A percentile compares a stretch with the other conserved stretches of the same genome.
Conservation (phyloP, 1,140 invertebrate species). For the Drosophila nannoptera region DNA sequence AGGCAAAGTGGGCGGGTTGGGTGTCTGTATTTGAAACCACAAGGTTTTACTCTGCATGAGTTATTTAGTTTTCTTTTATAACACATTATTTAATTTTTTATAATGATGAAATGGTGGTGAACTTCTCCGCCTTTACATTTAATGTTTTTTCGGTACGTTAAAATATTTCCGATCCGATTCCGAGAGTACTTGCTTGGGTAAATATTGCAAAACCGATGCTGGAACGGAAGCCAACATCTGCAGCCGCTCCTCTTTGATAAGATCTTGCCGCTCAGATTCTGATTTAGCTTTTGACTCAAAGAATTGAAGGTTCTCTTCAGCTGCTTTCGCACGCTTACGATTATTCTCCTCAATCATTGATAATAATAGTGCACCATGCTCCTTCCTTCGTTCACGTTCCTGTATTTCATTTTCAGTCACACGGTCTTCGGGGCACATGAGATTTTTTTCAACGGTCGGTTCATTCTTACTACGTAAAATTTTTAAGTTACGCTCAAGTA, state of each 20-base stretch:
- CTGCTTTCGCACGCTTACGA: constrained; percentile 52
- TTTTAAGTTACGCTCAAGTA: constrained; percentile 25
- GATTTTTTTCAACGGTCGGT: constrained; percentile 13
- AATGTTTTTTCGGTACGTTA: constrained; percentile 8
- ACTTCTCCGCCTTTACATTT: neutral
- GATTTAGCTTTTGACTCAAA: constrained; percentile 46
- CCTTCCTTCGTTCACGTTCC: constrained; percentile 31
- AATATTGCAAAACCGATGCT: constrained; percentile 42
- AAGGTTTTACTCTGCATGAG: constrained; percentile 6
- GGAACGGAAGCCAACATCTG: constrained; percentile 49
- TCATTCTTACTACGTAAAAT: constrained; percentile 31
- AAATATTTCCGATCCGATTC: constrained; percentile 48
- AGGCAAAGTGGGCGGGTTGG: constrained; percentile 42
- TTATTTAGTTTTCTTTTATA: neutral
- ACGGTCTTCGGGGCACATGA: neutral
- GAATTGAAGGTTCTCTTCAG: constrained; percentile 53
- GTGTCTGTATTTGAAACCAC: constrained; percentile 29
- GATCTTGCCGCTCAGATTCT: constrained; percentile 38
- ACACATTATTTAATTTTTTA: constrained; percentile 4
- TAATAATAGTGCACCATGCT: constrained; percentile 47
- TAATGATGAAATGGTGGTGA: constrained; percentile 1
- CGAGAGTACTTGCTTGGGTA: constrained; percentile 53
- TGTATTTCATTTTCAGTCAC: constrained; percentile 23
- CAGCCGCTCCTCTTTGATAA: constrained; percentile 44
- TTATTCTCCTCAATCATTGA: constrained; percentile 63